Evolutionary conservation across 2,113 vertebrate genomes (phyloP).

Genomic region (Butorides virescens): DNA sequence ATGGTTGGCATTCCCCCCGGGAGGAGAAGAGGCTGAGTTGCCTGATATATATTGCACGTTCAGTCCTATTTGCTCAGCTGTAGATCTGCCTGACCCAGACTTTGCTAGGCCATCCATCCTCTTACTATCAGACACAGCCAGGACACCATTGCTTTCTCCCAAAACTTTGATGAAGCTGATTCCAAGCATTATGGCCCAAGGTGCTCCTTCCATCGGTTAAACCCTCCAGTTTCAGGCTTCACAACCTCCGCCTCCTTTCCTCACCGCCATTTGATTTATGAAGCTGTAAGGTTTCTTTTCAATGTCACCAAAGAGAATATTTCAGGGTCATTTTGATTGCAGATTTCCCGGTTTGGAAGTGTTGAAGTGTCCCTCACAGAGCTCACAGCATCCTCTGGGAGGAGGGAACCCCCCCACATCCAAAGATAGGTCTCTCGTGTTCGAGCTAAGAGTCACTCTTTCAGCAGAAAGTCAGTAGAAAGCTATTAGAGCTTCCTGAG

Average conservation of each 20-base stretch:
- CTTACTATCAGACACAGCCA: neutral
- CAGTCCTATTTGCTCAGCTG: constrained; percentile 22
- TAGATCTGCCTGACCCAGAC: neutral
- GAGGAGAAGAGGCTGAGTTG: neutral
- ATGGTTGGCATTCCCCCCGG: neutral
- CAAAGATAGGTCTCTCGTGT: neutral
- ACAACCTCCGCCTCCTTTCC: neutral
- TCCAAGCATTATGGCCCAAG: fast-evolving
- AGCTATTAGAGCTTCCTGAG: neutral
- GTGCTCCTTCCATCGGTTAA: neutral
- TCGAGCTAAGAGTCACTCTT: neutral
- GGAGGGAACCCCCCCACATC: neutral
- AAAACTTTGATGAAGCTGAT: neutral
- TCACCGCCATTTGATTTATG: neutral
- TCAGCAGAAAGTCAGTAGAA: neutral
- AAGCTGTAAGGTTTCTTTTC: neutral
- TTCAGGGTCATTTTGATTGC: neutral
- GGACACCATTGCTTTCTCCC: neutral
- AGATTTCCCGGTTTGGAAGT: neutral
- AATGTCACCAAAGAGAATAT: neutral
- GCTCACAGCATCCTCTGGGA: neutral
- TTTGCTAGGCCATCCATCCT: neutral
- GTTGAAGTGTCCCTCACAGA: neutral
- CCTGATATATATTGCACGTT: neutral
- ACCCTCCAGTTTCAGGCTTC: neutral